phyloP scores from a whole-genome alignment of 53 echinoderm and acorn worm species.

The Actinopyga echinites region DNA sequence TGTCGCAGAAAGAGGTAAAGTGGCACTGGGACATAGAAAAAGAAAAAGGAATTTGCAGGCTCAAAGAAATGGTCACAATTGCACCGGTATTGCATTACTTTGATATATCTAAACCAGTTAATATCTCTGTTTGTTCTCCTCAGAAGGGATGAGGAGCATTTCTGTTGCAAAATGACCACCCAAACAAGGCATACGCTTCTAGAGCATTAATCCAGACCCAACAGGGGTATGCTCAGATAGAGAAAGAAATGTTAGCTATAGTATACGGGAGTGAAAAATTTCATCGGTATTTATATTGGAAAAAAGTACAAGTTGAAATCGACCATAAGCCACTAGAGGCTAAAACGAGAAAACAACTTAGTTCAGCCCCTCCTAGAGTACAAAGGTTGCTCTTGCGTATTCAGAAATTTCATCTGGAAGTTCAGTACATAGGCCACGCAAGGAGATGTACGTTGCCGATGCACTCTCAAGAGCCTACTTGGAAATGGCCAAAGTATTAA shows the following conservation, averaged over 20 bases:
- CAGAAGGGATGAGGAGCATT: conserved; percentile 48
- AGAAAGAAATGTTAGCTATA: conserved; percentile 47
- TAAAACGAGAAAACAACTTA: not conserved
- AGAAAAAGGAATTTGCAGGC: conserved; percentile 36
- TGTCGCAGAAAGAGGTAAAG: conserved; percentile 46
- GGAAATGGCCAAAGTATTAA: no score
- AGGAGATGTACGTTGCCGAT: conserved; percentile 56
- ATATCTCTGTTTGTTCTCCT: conserved; percentile 48
- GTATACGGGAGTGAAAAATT: conserved; percentile 55
- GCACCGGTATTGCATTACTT: conserved; percentile 42
- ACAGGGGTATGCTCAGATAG: conserved; percentile 62
- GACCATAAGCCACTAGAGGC: conserved; percentile 53
- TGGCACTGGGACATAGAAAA: conserved; percentile 30
- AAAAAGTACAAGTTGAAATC: conserved; percentile 30
- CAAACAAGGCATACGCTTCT: not conserved
- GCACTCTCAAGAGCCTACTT: conserved; percentile 46
- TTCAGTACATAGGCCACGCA: conserved; percentile 26
- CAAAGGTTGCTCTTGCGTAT: conserved; percentile 48
- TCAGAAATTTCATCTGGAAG: conserved; percentile 46
- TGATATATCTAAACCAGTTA: conserved; percentile 37
- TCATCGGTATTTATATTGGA: conserved; percentile 50
- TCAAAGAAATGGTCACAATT: conserved; percentile 26
- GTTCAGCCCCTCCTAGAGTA: conserved; percentile 29
- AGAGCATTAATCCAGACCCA: no score
- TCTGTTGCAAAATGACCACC: conserved; percentile 48